Evolutionary conservation across 2,888 invertebrate species (phyloP).

Genomic region (Malthinus flaveolus): DNA sequence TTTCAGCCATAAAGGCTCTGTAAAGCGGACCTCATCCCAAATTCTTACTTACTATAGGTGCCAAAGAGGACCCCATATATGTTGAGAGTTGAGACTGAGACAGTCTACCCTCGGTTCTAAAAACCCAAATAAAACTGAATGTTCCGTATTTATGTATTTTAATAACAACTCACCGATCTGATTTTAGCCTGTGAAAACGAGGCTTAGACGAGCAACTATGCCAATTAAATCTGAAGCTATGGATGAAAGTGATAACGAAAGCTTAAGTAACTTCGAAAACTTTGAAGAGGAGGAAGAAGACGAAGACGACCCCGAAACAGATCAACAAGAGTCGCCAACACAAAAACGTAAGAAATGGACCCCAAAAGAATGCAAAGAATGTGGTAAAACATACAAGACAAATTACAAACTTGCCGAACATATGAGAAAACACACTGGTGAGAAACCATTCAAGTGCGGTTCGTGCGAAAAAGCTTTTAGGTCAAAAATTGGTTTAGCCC

Average conservation of each 20-base stretch:
- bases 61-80: too few relatives aligned
- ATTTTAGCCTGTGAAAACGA: constrained; percentile 34
- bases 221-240: constrained; percentile 26
- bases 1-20: too few relatives aligned
- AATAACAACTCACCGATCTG: not conserved
- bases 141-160: too few relatives aligned
- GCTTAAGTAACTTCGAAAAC: constrained; percentile 36
- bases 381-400: constrained; percentile 62
- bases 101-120: too few relatives aligned
- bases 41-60: too few relatives aligned
- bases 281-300: constrained; percentile 35
- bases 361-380: constrained; percentile 59
- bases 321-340: constrained; percentile 23
- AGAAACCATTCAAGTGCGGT: constrained; percentile 62
- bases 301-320: constrained; percentile 29
- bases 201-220: constrained; percentile 33
- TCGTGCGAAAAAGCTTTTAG: constrained; percentile 63
- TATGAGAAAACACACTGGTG: constrained; percentile 64
- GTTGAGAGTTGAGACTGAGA: too few relatives aligned
- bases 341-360: constrained; percentile 48
- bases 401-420: constrained; percentile 64
- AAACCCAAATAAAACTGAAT: too few relatives aligned
- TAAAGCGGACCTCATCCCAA: too few relatives aligned
- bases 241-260: constrained; percentile 35
- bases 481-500: constrained; percentile 63